Percentiles rank a stretch among this genome's conserved stretches.
These are phyloP conservation scores for Hypomesus transpacificus DNA, from an alignment of 2,113 vertebrate genomes.

Conservation along the genomic window DNA sequence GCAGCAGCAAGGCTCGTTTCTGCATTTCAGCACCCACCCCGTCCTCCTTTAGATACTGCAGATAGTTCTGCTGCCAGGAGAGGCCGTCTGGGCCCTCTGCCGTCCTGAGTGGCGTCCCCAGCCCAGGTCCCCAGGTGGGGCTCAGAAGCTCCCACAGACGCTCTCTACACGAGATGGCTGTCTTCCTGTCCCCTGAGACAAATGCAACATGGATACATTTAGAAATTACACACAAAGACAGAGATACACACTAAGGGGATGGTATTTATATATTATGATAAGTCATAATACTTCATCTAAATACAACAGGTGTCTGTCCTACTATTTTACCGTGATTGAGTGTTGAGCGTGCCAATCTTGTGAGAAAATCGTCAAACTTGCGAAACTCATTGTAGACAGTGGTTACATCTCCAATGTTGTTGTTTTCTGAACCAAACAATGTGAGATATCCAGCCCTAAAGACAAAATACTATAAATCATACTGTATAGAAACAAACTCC, in stretches of 20 bases:
- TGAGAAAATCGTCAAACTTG: conserved; percentile 74
- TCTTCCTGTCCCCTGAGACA: conserved; percentile 60
- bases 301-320: neutral
- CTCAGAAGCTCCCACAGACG: conserved; percentile 70
- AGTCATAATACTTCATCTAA: neutral
- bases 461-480: neutral
- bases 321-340: conserved; percentile 61
- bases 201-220: neutral
- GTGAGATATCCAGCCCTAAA: conserved; percentile 79
- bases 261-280: neutral
- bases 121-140: conserved; percentile 31
- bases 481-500: no score
- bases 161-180: conserved; percentile 39
- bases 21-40: conserved; percentile 70
- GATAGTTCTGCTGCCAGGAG: conserved; percentile 76
- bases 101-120: conserved; percentile 14
- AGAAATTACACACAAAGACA: neutral
- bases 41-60: conserved; percentile 59
- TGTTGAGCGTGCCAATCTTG: conserved; percentile 69
- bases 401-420: conserved; percentile 44
- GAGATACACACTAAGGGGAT: neutral
- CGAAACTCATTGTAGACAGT: conserved; percentile 74
- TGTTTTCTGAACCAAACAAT: conserved; percentile 62
- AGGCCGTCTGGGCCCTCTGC: conserved; percentile 39
- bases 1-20: conserved; percentile 71